Evolutionary conservation across 23 tunicate genomes (phyloP), one percentile per base, ranked within the genome.

Genomic region (Halocynthia roretzi): DNA sequence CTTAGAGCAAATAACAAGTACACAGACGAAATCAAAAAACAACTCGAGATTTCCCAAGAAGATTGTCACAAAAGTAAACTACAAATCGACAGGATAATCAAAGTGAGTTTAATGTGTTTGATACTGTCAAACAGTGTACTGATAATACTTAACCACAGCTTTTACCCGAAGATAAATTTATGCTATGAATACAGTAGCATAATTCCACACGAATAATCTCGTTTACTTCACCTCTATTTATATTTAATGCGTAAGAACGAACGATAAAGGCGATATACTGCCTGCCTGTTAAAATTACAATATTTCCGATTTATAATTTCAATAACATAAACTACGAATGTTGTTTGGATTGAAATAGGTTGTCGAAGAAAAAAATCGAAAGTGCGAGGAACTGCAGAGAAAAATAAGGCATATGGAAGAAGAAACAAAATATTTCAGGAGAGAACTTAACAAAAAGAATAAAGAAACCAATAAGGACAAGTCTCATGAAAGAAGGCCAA

Each of bases 361-460:
- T 18, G 67, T 82, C 20, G 86, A 82, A 31, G 93, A 87, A 12
- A 87, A 81, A 76, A 87, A 53, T 11, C 62, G 78, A 62, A 12
- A 23, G 15, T 50, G 71, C 12, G 84, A 87, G 11, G 93, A 87
- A 50, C 51, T 87, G 52, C 7, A 78, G 63, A 77, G 76, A 68
- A 87, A 82, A 77, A 49, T 81, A 10, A 67, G 67, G 54, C 82
- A 17, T 14, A 72, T 72, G 63, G 88, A 84, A 63, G 88, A 84
- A 52, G 82, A 84, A 69, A 61, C 69, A 6, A 84, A 77, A 68
- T 51, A 50, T 6, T 71, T 71, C 54, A 77, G 70, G 61, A 48
- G 88, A 7, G 88, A 84, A 77, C 49, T 84, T 31, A 84, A 58
- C n/a, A 14, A 58, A 58, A 58, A n/a, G 64, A 14, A 1, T 58